Percentiles rank a stretch among this genome's conserved stretches.
Evolutionary conservation across 1,140 invertebrate species (phyloP).

Genomic region (Macrocentrus cingulum): DNA sequence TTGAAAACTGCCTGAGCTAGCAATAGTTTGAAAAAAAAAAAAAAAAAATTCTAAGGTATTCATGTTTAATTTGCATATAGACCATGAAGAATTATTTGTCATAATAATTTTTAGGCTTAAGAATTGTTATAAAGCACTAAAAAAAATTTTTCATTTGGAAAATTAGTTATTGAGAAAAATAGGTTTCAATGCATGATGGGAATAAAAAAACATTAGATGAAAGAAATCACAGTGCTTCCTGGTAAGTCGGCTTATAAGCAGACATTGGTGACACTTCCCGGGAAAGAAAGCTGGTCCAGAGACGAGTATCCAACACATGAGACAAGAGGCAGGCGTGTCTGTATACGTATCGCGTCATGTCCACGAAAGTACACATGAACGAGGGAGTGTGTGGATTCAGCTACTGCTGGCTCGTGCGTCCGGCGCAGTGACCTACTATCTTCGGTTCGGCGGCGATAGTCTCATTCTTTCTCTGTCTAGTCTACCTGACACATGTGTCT

Average conservation of each 20-base stretch:
- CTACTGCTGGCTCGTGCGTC: slow-evolving; percentile 41
- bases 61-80: too few species aligned
- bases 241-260: slow-evolving; percentile 12
- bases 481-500: slow-evolving; percentile 7
- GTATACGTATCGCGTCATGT: slow-evolving; percentile 19
- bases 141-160: too few species aligned
- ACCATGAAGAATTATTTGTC: too few species aligned
- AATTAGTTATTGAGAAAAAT: slow-evolving; percentile 3
- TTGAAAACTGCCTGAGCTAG: too few species aligned
- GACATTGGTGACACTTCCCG: slow-evolving; percentile 38
- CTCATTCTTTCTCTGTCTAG: slow-evolving; percentile 27
- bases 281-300: slow-evolving; percentile 40
- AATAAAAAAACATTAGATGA: background rate
- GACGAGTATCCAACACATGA: slow-evolving; percentile 33
- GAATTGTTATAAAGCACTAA: too few species aligned
- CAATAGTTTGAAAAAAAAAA: too few species aligned
- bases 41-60: too few species aligned
- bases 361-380: slow-evolving; percentile 21
- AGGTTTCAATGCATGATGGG: background rate
- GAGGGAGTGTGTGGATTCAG: slow-evolving; percentile 6
- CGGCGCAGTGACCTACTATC: slow-evolving; percentile 59
- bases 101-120: too few species aligned
- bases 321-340: slow-evolving; percentile 37
- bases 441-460: slow-evolving; percentile 44
- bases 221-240: background rate